Evolutionary conservation across 1,140 invertebrate species (phyloP).

Genomic region (Pachypeltis micranthus): DNA sequence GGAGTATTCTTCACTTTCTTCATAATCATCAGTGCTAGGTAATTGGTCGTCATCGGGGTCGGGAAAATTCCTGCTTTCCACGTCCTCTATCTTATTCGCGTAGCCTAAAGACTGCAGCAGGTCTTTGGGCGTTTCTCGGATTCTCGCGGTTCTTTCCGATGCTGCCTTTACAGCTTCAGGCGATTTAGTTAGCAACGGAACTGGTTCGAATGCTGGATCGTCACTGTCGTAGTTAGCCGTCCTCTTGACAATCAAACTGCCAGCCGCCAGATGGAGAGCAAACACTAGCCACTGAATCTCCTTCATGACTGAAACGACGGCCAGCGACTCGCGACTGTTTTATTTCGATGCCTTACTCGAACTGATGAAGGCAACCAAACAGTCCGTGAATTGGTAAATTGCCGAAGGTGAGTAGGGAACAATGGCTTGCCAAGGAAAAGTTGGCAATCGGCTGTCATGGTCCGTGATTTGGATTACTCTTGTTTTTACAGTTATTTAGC

Average conservation of each 20-base stretch:
- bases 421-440: too few species aligned
- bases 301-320: constrained; percentile 14
- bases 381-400: not conserved
- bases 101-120: not conserved
- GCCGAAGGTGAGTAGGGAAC: too few species aligned
- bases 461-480: too few species aligned
- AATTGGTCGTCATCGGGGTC: too few species aligned
- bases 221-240: not conserved
- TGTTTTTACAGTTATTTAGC: too few species aligned
- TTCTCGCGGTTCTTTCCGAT: not conserved
- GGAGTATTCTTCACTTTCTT: not conserved
- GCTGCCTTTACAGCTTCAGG: not conserved
- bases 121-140: not conserved
- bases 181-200: not conserved
- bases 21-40: too few species aligned
- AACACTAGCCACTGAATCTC: constrained; percentile 1
- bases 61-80: not conserved
- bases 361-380: not conserved
- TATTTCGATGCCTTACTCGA: not conserved
- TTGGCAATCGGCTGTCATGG: too few species aligned
- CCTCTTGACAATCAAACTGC: not conserved
- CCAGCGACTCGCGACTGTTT: constrained; percentile 1
- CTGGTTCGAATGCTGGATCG: not conserved
- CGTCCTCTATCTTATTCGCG: not conserved
- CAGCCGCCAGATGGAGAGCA: not conserved